Evolutionary conservation across 2,113 vertebrate species (phyloP).

Genomic region (Lepisosteus oculatus): DNA sequence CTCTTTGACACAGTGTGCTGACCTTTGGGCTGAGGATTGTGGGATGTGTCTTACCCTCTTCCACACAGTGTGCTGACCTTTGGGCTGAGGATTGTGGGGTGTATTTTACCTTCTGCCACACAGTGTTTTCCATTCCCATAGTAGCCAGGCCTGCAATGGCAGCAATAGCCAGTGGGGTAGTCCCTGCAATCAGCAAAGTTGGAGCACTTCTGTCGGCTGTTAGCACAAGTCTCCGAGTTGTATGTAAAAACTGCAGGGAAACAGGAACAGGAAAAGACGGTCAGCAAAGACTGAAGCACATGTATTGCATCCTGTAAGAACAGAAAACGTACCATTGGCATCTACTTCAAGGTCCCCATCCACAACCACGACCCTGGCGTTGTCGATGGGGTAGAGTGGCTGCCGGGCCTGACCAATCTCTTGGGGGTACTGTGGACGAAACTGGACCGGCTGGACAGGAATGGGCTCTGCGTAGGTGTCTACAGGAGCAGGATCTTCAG

Average conservation of each 20-base stretch:
- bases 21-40: no score
- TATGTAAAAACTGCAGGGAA: constrained; percentile 84
- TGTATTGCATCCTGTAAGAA: no score
- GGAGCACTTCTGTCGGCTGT: constrained; percentile 81
- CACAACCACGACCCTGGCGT: constrained; percentile 70
- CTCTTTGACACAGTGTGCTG: no score
- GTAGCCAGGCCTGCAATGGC: constrained; percentile 82
- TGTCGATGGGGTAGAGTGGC: constrained; percentile 55
- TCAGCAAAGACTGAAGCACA: constrained; percentile 14
- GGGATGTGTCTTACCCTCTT: no score
- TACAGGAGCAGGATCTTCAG: constrained; percentile 35
- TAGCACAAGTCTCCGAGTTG: constrained; percentile 77
- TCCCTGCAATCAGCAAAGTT: constrained; percentile 83
- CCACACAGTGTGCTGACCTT: no score
- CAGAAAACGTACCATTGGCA: constrained; percentile 52
- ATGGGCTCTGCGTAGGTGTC: constrained; percentile 24
- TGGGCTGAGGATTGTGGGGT: no score
- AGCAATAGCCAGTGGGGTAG: constrained; percentile 83
- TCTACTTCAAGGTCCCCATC: constrained; percentile 74
- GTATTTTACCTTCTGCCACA: constrained; percentile 79
- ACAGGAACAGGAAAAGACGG: not conserved
- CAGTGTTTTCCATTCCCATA: constrained; percentile 90
- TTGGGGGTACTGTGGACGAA: constrained; percentile 63
- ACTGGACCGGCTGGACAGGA: constrained; percentile 54
- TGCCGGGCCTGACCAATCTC: constrained; percentile 67